These are phyloP conservation scores for Zoroaster sp. DNA, from an alignment of 53 echinoderm and acorn worm species.

Conservation along the genomic window DNA sequence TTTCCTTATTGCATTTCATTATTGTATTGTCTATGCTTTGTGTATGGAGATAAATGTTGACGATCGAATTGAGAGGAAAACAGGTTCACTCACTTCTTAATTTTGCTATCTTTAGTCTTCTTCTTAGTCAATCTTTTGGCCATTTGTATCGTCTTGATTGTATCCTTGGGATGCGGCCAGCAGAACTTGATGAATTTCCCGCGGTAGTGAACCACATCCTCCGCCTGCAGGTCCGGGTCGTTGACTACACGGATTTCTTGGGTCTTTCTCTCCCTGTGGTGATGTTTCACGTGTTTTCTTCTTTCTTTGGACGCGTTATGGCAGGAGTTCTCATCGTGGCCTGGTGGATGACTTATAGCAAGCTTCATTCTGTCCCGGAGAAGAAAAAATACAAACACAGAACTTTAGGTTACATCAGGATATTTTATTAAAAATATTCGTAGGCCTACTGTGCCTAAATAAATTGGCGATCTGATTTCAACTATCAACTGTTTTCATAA, in stretches of 20 bases:
- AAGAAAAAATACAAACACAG: not conserved
- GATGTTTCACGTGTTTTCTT: not conserved
- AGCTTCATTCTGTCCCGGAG: not conserved
- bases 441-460: not conserved
- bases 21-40: too few relatives aligned
- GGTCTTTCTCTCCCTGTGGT: not conserved
- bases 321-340: not conserved
- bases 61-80: too few relatives aligned
- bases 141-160: not conserved
- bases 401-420: not conserved
- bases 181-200: slow-evolving; percentile 28
- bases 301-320: not conserved
- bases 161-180: slow-evolving; percentile 32
- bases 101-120: too few relatives aligned
- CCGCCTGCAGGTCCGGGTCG: not conserved
- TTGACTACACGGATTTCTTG: not conserved
- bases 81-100: slow-evolving; percentile 27
- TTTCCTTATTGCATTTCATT: too few relatives aligned
- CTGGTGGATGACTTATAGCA: not conserved
- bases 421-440: too few relatives aligned
- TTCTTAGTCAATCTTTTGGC: too few relatives aligned
- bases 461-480: not conserved
- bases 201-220: not conserved
- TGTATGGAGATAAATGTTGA: too few relatives aligned
- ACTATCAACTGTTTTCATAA: not conserved